Evolutionary conservation across 2,113 vertebrate genomes (phyloP).

Genomic region (Strix uralensis): DNA sequence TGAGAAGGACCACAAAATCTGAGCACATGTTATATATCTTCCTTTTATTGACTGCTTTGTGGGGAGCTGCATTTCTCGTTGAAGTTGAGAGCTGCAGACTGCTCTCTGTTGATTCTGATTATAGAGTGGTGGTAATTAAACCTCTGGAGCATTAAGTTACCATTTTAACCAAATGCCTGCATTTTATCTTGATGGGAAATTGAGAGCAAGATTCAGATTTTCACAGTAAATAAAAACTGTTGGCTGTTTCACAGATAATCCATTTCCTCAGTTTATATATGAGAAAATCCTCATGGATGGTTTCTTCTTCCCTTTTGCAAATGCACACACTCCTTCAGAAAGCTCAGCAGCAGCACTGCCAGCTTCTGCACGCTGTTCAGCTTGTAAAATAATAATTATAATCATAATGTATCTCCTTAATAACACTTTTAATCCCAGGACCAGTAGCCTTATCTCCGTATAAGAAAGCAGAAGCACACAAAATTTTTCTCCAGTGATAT

Average conservation of each 20-base stretch:
- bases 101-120: conserved; percentile 14
- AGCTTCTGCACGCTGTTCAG: background rate
- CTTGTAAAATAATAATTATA: background rate
- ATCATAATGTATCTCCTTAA: background rate
- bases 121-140: conserved; percentile 52
- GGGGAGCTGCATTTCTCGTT: background rate
- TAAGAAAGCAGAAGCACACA: background rate
- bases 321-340: background rate
- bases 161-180: conserved; percentile 61
- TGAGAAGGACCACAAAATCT: conserved; percentile 11
- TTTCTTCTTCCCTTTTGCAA: background rate
- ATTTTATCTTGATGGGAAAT: conserved; percentile 53
- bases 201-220: conserved; percentile 18
- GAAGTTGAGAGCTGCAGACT: background rate
- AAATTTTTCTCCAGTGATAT: background rate
- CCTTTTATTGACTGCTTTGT: background rate
- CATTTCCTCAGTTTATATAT: background rate
- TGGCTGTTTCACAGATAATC: conserved; percentile 14
- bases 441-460: background rate
- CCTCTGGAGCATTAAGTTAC: conserved; percentile 56
- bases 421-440: background rate
- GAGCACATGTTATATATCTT: background rate
- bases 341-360: background rate
- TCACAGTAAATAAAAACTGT: conserved; percentile 57
- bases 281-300: background rate